Evolutionary conservation across 2,113 vertebrate species (phyloP), one percentile per base, ranked within the genome.

Genomic region (Athene cunicularia): DNA sequence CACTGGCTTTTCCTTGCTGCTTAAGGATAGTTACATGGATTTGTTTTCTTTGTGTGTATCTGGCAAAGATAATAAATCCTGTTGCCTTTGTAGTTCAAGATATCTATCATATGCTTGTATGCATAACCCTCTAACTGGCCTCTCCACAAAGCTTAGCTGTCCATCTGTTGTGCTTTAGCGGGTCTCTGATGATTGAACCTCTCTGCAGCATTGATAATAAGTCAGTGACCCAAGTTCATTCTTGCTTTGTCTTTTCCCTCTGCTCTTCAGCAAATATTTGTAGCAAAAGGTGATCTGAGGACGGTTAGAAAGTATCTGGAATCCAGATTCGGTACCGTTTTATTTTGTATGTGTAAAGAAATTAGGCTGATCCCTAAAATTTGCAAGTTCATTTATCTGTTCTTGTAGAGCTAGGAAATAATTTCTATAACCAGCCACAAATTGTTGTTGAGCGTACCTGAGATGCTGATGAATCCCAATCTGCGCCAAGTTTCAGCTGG

Each of bases 371-470:
- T 67, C 49, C 43, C 35, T 83, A 49, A 56, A 86, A 90, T 90
- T 9, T 17, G 27, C 43, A 19, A 10, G 3, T 71, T 67, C 28
- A 3, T 39, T 75, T 86, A 43, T 62, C 75, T 86, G 45, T 49
- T 92, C 23, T 53, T 27, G 49, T 4, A 58, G 55, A 45, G 41
- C 33, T 45, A 28, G 62, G 62, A 58, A 23, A 71, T 35, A 1
- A 37, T 95, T 67, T 56, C 41, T 56, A 6, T 35, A 72, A 33
- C n/a, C 80, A 92, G 58, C 17, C 68, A 27, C 60, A 45, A 41
- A 27, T 9, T 13, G 43, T 8, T 43, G 60, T 67, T 0, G 1
- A 43, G 20, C 21, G 4, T 52, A 13, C 33, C 22, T 20, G 59
- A 37, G 53, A 14, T 43, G 39, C 32, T 6, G 2, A 17, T n/a